These are phyloP conservation scores for Neuroterus valhalla DNA, from an alignment of 1,140 invertebrate species.

Conservation along the genomic window DNA sequence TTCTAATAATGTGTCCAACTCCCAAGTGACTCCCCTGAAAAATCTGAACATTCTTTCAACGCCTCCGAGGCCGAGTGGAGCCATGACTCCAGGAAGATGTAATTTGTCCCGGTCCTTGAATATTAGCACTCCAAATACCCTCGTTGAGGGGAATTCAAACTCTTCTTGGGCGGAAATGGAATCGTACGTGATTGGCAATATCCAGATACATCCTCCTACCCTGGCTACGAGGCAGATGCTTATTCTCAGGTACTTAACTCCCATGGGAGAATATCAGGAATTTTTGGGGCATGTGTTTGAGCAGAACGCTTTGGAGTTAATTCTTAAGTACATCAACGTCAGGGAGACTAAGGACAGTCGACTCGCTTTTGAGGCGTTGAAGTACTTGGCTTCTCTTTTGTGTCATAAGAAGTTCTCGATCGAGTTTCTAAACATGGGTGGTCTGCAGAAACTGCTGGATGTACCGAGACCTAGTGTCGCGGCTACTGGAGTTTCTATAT, in stretches of 20 bases:
- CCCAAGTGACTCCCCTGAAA: slow-evolving; percentile 51
- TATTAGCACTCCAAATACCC: slow-evolving; percentile 47
- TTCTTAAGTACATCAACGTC: slow-evolving; percentile 93
- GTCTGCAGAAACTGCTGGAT: slow-evolving; percentile 88
- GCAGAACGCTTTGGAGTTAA: slow-evolving; percentile 90
- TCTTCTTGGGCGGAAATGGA: slow-evolving; percentile 94
- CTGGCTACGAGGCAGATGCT: slow-evolving; percentile 92
- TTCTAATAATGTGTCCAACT: slow-evolving; percentile 43
- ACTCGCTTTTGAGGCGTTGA: slow-evolving; percentile 94
- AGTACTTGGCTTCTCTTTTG: slow-evolving; percentile 93
- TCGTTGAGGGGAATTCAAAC: slow-evolving; percentile 78
- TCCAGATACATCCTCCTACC: slow-evolving; percentile 92
- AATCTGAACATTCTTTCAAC: slow-evolving; percentile 43
- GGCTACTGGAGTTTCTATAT: slow-evolving; percentile 96
- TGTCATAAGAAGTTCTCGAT: slow-evolving; percentile 99
- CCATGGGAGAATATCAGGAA: slow-evolving; percentile 98
- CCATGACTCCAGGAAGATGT: slow-evolving; percentile 34
- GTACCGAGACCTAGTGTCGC: slow-evolving; percentile 94
- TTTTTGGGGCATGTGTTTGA: slow-evolving; percentile 94
- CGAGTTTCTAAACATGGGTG: slow-evolving; percentile 92
- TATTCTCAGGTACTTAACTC: slow-evolving; percentile 92
- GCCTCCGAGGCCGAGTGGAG: slow-evolving; percentile 39
- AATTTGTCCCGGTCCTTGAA: slow-evolving; percentile 51
- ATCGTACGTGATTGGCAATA: slow-evolving; percentile 87
- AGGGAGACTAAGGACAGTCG: slow-evolving; percentile 91